Evolutionary conservation across 2,888 invertebrate species (phyloP).

Genomic region (Lycia hirtaria): DNA sequence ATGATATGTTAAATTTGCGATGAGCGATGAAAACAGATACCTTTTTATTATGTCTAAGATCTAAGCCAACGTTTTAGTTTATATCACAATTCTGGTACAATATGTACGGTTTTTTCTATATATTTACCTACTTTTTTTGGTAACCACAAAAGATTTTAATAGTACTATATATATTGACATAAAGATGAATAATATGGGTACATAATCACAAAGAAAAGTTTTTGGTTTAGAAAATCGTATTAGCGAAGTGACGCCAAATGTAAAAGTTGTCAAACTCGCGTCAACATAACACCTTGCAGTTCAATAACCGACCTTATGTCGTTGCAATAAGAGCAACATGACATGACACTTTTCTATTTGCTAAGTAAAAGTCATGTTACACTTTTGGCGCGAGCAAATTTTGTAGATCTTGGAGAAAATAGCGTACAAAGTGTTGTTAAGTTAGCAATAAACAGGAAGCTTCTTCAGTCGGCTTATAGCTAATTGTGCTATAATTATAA

Average conservation of each 20-base stretch:
- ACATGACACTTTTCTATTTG: conserved; percentile 62
- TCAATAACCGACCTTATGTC: conserved; percentile 46
- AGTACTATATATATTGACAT: background rate
- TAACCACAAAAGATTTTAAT: no score
- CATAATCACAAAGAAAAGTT: conserved; percentile 45
- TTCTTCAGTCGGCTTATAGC: no score
- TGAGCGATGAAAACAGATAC: no score
- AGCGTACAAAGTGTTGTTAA: background rate
- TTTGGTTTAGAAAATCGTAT: conserved; percentile 54
- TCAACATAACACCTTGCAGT: conserved; percentile 18
- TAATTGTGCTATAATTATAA: no score
- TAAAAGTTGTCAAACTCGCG: conserved; percentile 60
- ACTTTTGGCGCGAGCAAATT: conserved; percentile 41
- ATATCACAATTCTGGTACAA: no score
- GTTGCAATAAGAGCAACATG: conserved; percentile 38
- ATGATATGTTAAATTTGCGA: no score
- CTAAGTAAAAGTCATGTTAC: conserved; percentile 70
- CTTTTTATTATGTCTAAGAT: no score
- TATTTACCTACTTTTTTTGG: no score
- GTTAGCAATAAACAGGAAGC: no score
- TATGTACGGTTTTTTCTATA: no score
- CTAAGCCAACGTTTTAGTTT: no score
- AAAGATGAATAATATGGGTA: conserved; percentile 37
- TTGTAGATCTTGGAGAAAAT: conserved; percentile 2
- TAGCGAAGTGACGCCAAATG: conserved; percentile 61